Evolutionary conservation across 1,140 invertebrate species (phyloP), one percentile per base, ranked within the genome.

Genomic region (Heterodera carotae): DNA sequence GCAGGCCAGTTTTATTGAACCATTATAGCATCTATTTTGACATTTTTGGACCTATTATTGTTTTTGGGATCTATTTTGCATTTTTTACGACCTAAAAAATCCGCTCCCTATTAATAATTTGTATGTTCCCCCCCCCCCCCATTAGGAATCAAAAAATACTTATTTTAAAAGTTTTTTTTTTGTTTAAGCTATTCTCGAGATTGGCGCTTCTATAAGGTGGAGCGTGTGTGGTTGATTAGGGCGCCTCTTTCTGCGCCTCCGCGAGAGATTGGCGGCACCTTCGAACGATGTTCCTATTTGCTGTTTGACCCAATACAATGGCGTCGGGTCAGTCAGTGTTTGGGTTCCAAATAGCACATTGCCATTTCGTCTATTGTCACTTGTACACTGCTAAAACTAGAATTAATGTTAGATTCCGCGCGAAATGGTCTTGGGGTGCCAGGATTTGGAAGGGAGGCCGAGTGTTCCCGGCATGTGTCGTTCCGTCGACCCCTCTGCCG

Each of bases 131-230:
- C n/a, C n/a, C n/a, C n/a, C n/a, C n/a, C n/a, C n/a, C n/a, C n/a
- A n/a, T n/a, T n/a, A n/a, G n/a, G n/a, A n/a, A n/a, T n/a, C n/a
- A n/a, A n/a, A n/a, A n/a, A n/a, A n/a, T n/a, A n/a, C n/a, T n/a
- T n/a, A n/a, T n/a, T n/a, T n/a, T n/a, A n/a, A n/a, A 43, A 43
- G 6, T 1, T 12, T 2, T 43, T 43, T 43, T 43, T 12, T 12
- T 39, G 18, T 80, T 84, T 1, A 81, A 91, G 95, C 89, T 97
- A 98, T 88, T 94, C 92, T 89, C 92, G 96, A 88, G 96, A 99
- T 86, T 99, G 97, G 97, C 91, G 97, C 89, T 99, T 96, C 91
- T 96, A 99, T 89, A 98, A 94, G 91, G 95, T 98, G 87, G 96
- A 99, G 89, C 94, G 96, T 89, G 93, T 98, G 83, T 99, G 97